Evolutionary conservation across 2,113 vertebrate species (phyloP).

Genomic region (human): GRCh38 chr9:107603001-107603500

Average conservation of each 20-base stretch:
- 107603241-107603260: background rate
- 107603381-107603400: background rate
- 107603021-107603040: background rate
- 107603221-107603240: background rate
- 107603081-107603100: background rate
- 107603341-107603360: background rate
- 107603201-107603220: background rate
- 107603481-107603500: background rate
- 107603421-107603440: background rate
- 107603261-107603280: background rate
- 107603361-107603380: background rate
- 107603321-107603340: background rate
- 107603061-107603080: background rate
- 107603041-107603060: background rate
- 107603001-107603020: background rate
- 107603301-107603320: background rate
- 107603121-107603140: background rate
- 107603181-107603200: background rate
- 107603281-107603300: background rate
- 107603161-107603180: background rate
- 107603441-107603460: background rate
- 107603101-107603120: background rate
- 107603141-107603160: background rate
- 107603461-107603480: background rate
- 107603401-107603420: background rate